These are phyloP conservation scores for Mionectes olivaceus DNA, from an alignment of 2,797 vertebrate species.

Conservation along the genomic window DNA sequence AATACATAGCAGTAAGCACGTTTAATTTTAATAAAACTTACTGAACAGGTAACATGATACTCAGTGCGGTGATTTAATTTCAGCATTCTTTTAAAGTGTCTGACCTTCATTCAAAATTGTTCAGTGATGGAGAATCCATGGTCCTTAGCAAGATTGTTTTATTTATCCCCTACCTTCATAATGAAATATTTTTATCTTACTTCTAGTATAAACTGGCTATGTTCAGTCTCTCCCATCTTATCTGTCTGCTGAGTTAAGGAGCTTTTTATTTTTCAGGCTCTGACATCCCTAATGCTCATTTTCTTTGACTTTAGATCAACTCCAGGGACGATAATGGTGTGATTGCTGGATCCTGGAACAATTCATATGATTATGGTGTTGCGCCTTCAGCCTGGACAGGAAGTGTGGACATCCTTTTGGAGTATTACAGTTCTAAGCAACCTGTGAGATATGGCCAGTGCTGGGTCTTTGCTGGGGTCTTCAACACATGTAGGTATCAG, in stretches of 20 bases:
- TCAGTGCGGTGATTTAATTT: background rate
- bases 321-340: constrained; percentile 91
- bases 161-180: background rate
- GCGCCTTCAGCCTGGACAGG: constrained; percentile 95
- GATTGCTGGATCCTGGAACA: constrained; percentile 91
- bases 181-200: background rate
- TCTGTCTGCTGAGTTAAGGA: background rate
- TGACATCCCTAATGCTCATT: background rate
- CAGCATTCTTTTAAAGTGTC: background rate
- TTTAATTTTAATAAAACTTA: background rate
- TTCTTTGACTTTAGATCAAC: constrained; percentile 83
- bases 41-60: background rate
- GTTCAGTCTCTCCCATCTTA: background rate
- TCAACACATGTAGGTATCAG: constrained; percentile 91
- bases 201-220: background rate
- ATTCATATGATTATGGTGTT: constrained; percentile 87
- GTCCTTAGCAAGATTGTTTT: background rate
- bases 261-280: background rate
- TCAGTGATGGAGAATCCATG: background rate
- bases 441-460: constrained; percentile 93
- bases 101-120: background rate
- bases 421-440: constrained; percentile 79
- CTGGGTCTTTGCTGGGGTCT: constrained; percentile 96
- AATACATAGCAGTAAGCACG: background rate
- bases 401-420: constrained; percentile 92